Percentiles rank a stretch among this genome's conserved stretches.
phyloP scores from a whole-genome alignment of 2,797 vertebrate species.

The Ctenochaetus hawaiiensis region DNA sequence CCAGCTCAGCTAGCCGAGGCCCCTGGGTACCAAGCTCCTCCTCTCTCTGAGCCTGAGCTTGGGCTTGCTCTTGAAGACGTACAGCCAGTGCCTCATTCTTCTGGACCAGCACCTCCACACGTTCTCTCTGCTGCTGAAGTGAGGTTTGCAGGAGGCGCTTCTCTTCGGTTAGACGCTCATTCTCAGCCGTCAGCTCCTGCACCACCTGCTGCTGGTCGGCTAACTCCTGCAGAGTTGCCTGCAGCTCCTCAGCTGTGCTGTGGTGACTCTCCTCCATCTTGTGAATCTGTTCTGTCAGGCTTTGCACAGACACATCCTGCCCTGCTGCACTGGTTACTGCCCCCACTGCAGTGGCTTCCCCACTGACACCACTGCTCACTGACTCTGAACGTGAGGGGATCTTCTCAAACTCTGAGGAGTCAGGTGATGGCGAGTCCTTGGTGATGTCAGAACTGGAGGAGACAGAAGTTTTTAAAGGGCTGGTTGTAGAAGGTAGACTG shows the following conservation, averaged over 20 bases:
- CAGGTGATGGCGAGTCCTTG: conserved; percentile 92
- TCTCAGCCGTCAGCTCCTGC: conserved; percentile 95
- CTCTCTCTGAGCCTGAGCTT: conserved; percentile 86
- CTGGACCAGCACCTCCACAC: conserved; percentile 90
- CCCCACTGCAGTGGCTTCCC: conserved; percentile 35
- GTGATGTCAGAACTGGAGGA: conserved; percentile 92
- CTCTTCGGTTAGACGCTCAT: conserved; percentile 92
- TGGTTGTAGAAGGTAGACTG: conserved; percentile 58
- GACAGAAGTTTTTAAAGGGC: conserved; percentile 83
- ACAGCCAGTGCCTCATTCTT: conserved; percentile 91
- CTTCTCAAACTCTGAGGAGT: conserved; percentile 94
- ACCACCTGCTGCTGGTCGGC: conserved; percentile 97
- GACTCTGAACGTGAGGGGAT: conserved; percentile 90
- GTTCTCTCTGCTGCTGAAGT: conserved; percentile 92
- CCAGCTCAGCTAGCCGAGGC: conserved; percentile 89
- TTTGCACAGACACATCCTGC: conserved; percentile 89
- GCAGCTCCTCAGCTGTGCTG: conserved; percentile 95
- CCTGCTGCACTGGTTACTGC: conserved; percentile 68
- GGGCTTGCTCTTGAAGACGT: conserved; percentile 89
- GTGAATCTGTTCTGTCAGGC: conserved; percentile 92
- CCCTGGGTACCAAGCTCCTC: conserved; percentile 83
- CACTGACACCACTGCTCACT: conserved; percentile 80
- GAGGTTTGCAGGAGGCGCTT: conserved; percentile 94
- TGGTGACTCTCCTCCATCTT: conserved; percentile 98
- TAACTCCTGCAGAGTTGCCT: conserved; percentile 96